Base-by-base conservation (phyloP, 1,140 invertebrate species). In the Dendrolimus punctatus region DNA sequence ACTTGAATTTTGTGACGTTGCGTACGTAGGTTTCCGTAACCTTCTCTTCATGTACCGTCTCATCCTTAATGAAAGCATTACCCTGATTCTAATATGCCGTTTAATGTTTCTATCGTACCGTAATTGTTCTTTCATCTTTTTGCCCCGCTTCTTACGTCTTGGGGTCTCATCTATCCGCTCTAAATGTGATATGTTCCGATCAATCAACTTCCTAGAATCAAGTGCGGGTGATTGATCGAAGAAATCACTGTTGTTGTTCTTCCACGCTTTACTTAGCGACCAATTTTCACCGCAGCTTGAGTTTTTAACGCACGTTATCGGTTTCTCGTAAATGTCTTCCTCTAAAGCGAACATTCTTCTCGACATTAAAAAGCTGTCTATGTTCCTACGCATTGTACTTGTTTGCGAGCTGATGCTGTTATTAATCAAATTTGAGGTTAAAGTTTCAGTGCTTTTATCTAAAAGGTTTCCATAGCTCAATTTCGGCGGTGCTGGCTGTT, bases 101-200 rank as follows among this genome's bases (percentile, higher is more conserved):
- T 88, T 88, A 10, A 88, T 87, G 53, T 88, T 82, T 51, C 80
- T 75, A 53, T 88, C 87, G 56, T 85, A 88, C 9, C 85, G 66
- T 40, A 87, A 43, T 46, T 87, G 81, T 47, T 88, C 87, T 53
- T 83, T 88, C 4, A 69, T 41, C 40, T 73, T 72, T 53, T 73
- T 84, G 8, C 74, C 73, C 45, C 72, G 57, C 58, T 71, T 80
- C 61, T 68, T 77, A 47, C 62, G 57, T 9, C 55, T 59, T 0
- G 80, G 80, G 8, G 77, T 59, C 53, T 84, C 83, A 48, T 85
- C 79, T 62, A 82, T 82, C 40, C 63, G 58, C 47, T 83, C 75
- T 46, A 81, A 57, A 39, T 60, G 51, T 6, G 66, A 58, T 8
- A 59, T 62, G 51, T 57, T 73, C 2, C 68, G 58, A 9, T 76